Percentiles rank a stretch among this genome's conserved stretches.
Conservation (phyloP, 2,888 invertebrate species). For the Volucella bombylans region DNA sequence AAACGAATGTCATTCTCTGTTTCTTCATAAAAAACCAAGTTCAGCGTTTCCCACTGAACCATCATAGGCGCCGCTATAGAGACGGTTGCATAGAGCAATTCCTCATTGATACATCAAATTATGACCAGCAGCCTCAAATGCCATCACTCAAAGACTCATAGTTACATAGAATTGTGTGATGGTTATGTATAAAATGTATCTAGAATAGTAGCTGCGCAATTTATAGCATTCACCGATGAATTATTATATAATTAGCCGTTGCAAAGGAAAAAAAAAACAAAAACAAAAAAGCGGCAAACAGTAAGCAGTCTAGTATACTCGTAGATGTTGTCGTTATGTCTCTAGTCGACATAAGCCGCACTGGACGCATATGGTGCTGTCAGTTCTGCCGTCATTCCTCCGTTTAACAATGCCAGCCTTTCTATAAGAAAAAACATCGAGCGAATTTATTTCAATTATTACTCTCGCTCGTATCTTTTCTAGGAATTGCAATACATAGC, state of each 20-base stretch:
- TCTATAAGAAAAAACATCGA: constrained; percentile 52
- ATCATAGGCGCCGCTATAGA: too few relatives aligned
- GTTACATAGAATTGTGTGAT: too few relatives aligned
- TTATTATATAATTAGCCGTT: constrained; percentile 61
- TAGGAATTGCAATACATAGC: constrained; percentile 54
- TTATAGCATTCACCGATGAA: constrained; percentile 62
- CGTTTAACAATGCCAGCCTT: constrained; percentile 60
- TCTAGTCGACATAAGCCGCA: too few relatives aligned
- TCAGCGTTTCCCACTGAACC: too few relatives aligned
- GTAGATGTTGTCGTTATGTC: background rate
- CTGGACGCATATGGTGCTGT: too few relatives aligned
- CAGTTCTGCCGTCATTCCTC: background rate
- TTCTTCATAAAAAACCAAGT: too few relatives aligned
- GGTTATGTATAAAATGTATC: too few relatives aligned
- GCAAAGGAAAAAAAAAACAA: background rate
- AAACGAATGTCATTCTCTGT: too few relatives aligned
- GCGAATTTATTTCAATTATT: constrained; percentile 71
- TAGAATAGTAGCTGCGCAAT: constrained; percentile 39
- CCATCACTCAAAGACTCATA: too few relatives aligned
- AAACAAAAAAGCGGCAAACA: background rate
- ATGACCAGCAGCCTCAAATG: too few relatives aligned
- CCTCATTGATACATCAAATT: too few relatives aligned
- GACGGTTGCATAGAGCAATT: too few relatives aligned
- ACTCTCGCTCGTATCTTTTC: constrained; percentile 48
- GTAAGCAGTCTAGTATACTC: constrained; percentile 18